phyloP scores from a whole-genome alignment of 2,113 vertebrate genomes.

The Myotis lucifugus region DNA sequence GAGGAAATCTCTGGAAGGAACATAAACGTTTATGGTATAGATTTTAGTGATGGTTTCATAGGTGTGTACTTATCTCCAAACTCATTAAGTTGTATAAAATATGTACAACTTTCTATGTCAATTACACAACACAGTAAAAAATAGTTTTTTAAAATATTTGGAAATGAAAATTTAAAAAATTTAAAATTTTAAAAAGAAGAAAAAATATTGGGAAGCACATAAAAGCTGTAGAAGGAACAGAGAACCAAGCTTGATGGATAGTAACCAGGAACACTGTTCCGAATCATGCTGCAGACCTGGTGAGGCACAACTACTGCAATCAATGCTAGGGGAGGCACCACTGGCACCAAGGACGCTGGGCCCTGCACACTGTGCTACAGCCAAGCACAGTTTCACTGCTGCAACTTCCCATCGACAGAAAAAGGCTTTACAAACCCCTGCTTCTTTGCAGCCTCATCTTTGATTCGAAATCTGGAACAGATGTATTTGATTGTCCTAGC shows the following conservation, averaged over 20 bases:
- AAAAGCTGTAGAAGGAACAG: neutral
- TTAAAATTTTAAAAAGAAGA: neutral
- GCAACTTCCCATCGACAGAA: neutral
- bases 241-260: neutral
- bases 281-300: neutral
- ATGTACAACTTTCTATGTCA: neutral
- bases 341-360: neutral
- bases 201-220: neutral
- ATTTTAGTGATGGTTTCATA: neutral
- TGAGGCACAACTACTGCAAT: neutral
- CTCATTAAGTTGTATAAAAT: neutral
- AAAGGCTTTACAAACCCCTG: neutral
- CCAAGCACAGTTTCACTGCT: neutral
- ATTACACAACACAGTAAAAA: neutral
- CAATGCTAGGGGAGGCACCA: neutral
- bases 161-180: neutral
- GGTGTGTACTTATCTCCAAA: neutral
- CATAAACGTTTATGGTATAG: neutral
- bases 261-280: neutral
- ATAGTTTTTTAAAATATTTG: neutral
- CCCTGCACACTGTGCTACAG: neutral
- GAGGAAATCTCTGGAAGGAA: neutral
- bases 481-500: neutral
- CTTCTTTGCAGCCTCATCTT: neutral
- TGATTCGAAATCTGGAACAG: conserved; percentile 7